Conservation (phyloP, 2,797 vertebrate genomes). For the Pantherophis vulpinus region DNA sequence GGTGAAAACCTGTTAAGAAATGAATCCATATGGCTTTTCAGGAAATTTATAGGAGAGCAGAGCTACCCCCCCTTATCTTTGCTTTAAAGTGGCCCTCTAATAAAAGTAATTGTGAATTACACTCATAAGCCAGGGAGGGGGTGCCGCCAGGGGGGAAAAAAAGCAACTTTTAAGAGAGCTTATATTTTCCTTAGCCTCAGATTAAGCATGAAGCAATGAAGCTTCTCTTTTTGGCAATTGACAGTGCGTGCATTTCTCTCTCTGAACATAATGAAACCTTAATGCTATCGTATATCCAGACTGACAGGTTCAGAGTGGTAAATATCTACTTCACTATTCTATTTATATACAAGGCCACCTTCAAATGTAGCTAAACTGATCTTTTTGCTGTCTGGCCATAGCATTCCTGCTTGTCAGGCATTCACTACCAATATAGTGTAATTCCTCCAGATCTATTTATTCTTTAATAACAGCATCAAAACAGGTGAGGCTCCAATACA, state of each 20-base stretch:
- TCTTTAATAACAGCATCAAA: conserved; percentile 34
- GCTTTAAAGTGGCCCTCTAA: not conserved
- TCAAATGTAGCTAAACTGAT: not conserved
- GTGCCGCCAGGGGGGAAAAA: not conserved
- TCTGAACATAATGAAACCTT: not conserved
- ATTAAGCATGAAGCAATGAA: not conserved
- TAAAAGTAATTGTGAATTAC: not conserved
- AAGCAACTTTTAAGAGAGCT: not conserved
- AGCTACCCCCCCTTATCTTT: not conserved
- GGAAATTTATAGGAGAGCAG: not conserved
- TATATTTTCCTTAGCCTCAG: not conserved
- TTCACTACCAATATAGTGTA: not conserved
- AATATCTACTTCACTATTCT: not conserved
- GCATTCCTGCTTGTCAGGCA: not conserved
- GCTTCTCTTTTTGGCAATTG: not conserved
- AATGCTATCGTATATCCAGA: not conserved
- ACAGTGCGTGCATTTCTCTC: not conserved
- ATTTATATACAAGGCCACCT: not conserved
- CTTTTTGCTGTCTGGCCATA: too few relatives aligned
- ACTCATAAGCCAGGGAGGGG: not conserved
- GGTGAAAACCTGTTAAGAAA: not conserved
- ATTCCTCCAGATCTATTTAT: conserved; percentile 9
- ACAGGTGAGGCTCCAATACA: conserved; percentile 18
- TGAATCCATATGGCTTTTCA: not conserved
- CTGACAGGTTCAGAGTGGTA: conserved; percentile 10